Conservation (phyloP, 2,113 vertebrate genomes). For the Clarias gariepinus region DNA sequence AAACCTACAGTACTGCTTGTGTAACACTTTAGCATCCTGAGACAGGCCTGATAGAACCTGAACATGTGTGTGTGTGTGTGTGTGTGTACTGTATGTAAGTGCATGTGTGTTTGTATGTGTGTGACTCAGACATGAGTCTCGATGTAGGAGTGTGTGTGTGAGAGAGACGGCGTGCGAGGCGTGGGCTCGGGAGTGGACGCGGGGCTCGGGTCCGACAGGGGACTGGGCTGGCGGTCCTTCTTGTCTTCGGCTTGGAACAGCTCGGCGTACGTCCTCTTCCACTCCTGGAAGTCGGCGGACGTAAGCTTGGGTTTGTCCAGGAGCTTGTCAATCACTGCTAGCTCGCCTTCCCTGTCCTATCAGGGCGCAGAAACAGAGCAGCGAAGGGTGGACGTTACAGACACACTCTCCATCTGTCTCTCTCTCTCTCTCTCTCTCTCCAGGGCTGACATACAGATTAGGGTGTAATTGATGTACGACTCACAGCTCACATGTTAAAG, state of each 20-base stretch:
- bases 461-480: slow-evolving; percentile 37
- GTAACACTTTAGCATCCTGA: slow-evolving; percentile 22
- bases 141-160: slow-evolving; percentile 96
- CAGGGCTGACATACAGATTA: slow-evolving; percentile 18
- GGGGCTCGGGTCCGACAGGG: slow-evolving; percentile 77
- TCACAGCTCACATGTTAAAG: slow-evolving; percentile 59
- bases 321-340: slow-evolving; percentile 94
- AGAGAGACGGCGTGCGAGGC: slow-evolving; percentile 83
- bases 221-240: slow-evolving; percentile 73
- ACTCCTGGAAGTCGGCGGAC: slow-evolving; percentile 95
- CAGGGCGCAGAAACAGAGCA: slow-evolving; percentile 73
- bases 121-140: slow-evolving; percentile 91
- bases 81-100: slow-evolving; percentile 45
- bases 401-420: slow-evolving; percentile 34
- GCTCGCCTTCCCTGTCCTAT: slow-evolving; percentile 98
- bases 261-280: slow-evolving; percentile 94
- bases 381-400: slow-evolving; percentile 57
- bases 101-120: slow-evolving; percentile 24
- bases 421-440: slow-evolving; percentile 25
- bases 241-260: slow-evolving; percentile 81
- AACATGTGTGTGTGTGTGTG: not conserved
- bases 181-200: slow-evolving; percentile 64
- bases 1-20: not conserved
- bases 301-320: slow-evolving; percentile 91
- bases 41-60: not conserved